A percentile compares a stretch with the other conserved stretches of the same genome.
Evolutionary conservation across 2,797 vertebrate species (phyloP).

Genomic region (Halcyon badia): DNA sequence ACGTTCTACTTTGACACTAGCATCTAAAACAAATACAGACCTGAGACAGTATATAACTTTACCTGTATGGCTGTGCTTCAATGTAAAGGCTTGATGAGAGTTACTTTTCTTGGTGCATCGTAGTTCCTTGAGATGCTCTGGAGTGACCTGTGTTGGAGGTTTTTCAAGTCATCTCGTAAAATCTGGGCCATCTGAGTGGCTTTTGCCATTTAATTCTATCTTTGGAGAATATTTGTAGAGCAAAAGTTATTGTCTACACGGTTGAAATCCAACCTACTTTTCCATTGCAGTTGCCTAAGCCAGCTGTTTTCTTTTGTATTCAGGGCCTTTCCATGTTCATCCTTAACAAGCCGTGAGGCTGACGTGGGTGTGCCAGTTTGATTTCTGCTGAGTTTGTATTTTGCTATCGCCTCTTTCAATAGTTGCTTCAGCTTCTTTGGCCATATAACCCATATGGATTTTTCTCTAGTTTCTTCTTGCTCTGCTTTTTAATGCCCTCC

Average conservation of each 20-base stretch:
- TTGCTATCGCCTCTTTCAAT: constrained; percentile 36
- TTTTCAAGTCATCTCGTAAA: background rate
- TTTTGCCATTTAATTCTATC: constrained; percentile 14
- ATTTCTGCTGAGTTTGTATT: constrained; percentile 35
- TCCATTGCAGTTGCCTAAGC: background rate
- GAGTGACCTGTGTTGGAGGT: background rate
- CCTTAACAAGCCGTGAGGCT: constrained; percentile 30
- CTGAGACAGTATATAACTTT: background rate
- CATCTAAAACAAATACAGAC: background rate
- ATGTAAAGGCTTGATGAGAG: background rate
- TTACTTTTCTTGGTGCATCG: background rate
- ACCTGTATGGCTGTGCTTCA: background rate
- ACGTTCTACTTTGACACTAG: background rate
- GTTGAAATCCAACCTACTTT: constrained; percentile 13
- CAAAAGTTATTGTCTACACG: constrained; percentile 2
- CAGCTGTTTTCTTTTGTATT: constrained; percentile 52
- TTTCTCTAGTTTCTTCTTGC: constrained; percentile 41
- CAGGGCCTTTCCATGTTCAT: background rate
- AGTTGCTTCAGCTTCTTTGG: constrained; percentile 40
- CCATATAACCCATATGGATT: constrained; percentile 11
- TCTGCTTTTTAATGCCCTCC: constrained; percentile 25
- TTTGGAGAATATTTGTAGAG: background rate
- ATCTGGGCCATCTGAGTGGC: background rate
- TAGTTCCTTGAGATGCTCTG: background rate
- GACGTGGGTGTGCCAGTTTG: constrained; percentile 37